Base-by-base conservation (phyloP, 2,113 vertebrate genomes). In the Tragulus kanchil region DNA sequence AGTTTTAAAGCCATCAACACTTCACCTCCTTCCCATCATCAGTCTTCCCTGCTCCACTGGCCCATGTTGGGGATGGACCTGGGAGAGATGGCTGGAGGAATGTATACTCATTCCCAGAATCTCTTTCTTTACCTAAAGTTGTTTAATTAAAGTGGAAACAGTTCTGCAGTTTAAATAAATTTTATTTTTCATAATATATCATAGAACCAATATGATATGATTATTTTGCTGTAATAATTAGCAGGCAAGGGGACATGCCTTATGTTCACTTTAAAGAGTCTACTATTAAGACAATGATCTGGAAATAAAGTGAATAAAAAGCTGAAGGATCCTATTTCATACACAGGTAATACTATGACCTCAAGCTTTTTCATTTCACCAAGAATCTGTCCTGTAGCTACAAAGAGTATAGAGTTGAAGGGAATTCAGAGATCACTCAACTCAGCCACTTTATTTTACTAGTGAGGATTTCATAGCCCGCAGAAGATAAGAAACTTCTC, bases 11-110 rank as follows among this genome's bases (percentile, higher is more conserved):
- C 9, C 3, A 84, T 26, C 6, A 11, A 45, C 67, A 59, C 1
- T n/a, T 71, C 10, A 54, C 13, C 14, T 16, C 3, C 59, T 59
- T 54, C 31, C 48, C 8, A 12, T 59, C 11, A 1, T 28, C 19
- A 81, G 10, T 50, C 3, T 1, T 59, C 23, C 26, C 3, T 17
- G 3, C 5, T 81, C 54, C 59, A 4, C 21, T 42, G 69, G 1
- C 6, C 45, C 7, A 28, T 16, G 26, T 25, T 0, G 28, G 8
- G 2, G 4, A 17, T 1, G 1, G 5, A 23, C 1, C 23, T 48
- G 0, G 21, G 23, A 7, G 0, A 48, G 31, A 31, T 1, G 4
- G 13, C 15, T 23, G 31, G 48, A 7, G 1, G 6, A 11, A 42
- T 31, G 6, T 15, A 26, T 36, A 82, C 19, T 65, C 31, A 64